Evolutionary conservation across 2,888 invertebrate species (phyloP).

Genomic region (Lasioglossum figueresi): DNA sequence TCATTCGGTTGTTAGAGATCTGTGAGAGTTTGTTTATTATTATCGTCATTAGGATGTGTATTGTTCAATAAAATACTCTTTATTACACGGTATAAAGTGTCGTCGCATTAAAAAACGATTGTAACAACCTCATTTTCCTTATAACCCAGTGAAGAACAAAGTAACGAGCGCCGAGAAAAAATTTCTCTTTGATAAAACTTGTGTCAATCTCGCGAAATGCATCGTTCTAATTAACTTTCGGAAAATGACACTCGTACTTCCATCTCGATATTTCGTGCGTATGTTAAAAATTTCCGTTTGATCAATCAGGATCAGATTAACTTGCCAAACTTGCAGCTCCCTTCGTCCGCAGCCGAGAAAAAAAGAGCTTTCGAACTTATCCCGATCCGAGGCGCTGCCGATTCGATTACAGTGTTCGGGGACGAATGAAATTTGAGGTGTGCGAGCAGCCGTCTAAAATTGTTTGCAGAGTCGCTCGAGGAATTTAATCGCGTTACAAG

Average conservation of each 20-base stretch:
- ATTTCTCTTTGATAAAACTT: not conserved
- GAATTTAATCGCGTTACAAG: slow-evolving; percentile 27
- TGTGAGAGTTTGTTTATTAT: too few relatives aligned
- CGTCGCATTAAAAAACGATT: too few relatives aligned
- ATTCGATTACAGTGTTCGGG: not conserved
- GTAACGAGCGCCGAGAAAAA: not conserved
- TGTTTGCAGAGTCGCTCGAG: not conserved
- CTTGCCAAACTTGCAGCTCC: not conserved
- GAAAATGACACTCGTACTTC: not conserved
- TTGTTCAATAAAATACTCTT: too few relatives aligned
- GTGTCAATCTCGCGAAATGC: not conserved
- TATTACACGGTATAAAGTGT: too few relatives aligned
- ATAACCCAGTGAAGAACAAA: not conserved
- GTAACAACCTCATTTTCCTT: not conserved
- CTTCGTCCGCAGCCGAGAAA: not conserved
- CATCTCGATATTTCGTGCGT: not conserved
- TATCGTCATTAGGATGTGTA: too few relatives aligned
- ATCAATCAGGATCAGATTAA: not conserved
- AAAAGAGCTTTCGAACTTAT: not conserved
- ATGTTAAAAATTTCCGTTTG: not conserved
- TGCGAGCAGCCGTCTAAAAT: not conserved
- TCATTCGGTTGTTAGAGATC: too few relatives aligned
- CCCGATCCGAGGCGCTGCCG: not conserved
- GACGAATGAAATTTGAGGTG: not conserved
- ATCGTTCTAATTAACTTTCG: not conserved